These are phyloP conservation scores for Tokudaia tokunoshimensis DNA, from an alignment of 2,797 vertebrate genomes.

Conservation along the genomic window DNA sequence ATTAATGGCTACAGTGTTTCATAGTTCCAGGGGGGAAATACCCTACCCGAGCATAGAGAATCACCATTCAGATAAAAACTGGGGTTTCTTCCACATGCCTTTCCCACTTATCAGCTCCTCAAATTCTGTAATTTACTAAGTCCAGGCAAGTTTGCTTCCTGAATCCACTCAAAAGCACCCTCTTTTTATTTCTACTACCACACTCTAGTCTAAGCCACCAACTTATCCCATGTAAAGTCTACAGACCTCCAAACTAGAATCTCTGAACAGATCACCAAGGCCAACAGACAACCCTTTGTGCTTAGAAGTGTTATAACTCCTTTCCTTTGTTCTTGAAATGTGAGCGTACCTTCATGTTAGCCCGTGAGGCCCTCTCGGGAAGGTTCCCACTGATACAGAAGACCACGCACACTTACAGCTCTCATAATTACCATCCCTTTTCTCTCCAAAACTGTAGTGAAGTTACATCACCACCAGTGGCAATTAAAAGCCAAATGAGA, in stretches of 20 bases:
- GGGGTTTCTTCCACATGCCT: neutral
- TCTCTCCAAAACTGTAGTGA: neutral
- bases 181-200: neutral
- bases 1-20: neutral
- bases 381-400: neutral
- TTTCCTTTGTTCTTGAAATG: constrained; percentile 19
- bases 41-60: neutral
- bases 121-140: neutral
- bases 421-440: neutral
- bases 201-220: neutral
- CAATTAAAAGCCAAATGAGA: constrained; percentile 42
- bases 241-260: constrained; percentile 32
- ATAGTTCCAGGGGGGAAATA: neutral
- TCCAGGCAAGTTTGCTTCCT: neutral
- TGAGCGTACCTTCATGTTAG: neutral
- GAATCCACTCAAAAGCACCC: neutral
- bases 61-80: constrained; percentile 5
- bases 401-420: neutral
- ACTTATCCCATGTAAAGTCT: neutral
- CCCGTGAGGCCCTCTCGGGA: neutral
- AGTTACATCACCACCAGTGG: neutral
- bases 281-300: neutral
- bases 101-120: neutral
- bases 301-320: neutral
- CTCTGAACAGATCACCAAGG: neutral